phyloP scores from a whole-genome alignment of 92 coral and sea anemone genomes.

The Phenganax marumi region DNA sequence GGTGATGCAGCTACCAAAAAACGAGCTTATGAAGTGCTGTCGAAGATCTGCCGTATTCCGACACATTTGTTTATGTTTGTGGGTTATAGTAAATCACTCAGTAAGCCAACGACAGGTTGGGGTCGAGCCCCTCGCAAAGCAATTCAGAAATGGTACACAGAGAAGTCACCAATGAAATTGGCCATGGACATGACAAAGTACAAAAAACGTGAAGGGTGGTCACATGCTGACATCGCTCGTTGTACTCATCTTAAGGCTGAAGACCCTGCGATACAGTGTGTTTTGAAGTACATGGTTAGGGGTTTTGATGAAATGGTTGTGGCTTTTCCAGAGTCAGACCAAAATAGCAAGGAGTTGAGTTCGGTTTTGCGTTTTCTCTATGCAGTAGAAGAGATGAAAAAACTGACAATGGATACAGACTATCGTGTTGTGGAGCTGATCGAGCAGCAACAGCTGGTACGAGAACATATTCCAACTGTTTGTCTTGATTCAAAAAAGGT shows the following conservation, averaged over 20 bases:
- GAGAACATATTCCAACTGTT: conserved; percentile 92
- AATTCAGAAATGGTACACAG: conserved; percentile 86
- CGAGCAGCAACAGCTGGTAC: conserved; percentile 60
- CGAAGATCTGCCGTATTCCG: conserved; percentile 79
- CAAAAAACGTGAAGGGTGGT: conserved; percentile 93
- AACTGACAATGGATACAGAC: conserved; percentile 56
- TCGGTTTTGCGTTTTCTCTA: conserved; percentile 60
- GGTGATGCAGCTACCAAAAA: conserved; percentile 65
- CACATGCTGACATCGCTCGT: conserved; percentile 81
- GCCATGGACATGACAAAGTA: conserved; percentile 88
- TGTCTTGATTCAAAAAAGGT: conserved; percentile 72
- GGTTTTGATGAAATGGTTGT: conserved; percentile 66
- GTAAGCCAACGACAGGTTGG: conserved; percentile 70
- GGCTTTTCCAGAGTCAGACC: conserved; percentile 53
- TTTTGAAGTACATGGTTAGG: conserved; percentile 70
- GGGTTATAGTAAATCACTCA: conserved; percentile 66
- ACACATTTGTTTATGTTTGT: conserved; percentile 84
- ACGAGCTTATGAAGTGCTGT: conserved; percentile 69
- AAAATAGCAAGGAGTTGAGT: conserved; percentile 61
- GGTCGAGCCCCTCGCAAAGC: conserved; percentile 94
- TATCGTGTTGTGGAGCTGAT: conserved; percentile 65
- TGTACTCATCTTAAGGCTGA: conserved; percentile 81
- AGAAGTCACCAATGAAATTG: conserved; percentile 65
- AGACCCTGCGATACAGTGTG: conserved; percentile 46
- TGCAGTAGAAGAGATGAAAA: conserved; percentile 70